Conservation (phyloP, 2,113 vertebrate species). For the Indri indri region DNA sequence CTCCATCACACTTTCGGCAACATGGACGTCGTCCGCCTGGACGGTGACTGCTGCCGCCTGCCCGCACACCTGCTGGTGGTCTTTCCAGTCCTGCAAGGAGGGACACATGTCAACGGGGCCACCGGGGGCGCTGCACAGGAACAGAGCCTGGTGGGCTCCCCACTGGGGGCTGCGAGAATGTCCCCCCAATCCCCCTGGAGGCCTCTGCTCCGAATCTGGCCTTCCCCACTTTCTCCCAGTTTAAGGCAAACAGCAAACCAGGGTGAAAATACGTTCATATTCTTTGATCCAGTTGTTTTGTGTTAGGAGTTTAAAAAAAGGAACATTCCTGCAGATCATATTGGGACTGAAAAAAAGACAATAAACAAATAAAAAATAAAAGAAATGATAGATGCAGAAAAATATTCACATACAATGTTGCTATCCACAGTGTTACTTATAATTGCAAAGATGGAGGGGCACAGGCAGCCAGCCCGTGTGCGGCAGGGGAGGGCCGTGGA, state of each 20-base stretch:
- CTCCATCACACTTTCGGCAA: conserved; percentile 88
- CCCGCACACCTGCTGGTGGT: conserved; percentile 95
- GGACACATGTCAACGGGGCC: neutral
- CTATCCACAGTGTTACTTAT: too few relatives aligned
- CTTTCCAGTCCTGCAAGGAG: conserved; percentile 94
- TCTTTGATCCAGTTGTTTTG: neutral
- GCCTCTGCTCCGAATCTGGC: neutral
- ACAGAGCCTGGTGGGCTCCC: conserved; percentile 71
- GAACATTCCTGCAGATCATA: too few relatives aligned
- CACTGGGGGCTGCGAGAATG: neutral
- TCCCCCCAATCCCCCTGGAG: neutral
- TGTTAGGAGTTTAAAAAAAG: neutral
- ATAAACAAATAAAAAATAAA: too few relatives aligned
- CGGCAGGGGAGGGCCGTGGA: too few relatives aligned
- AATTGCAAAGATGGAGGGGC: too few relatives aligned
- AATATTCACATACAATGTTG: too few relatives aligned
- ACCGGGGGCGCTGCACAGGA: neutral
- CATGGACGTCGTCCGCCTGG: conserved; percentile 89
- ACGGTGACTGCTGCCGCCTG: conserved; percentile 85
- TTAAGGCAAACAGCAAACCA: neutral
- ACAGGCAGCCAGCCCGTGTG: too few relatives aligned
- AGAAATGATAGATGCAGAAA: neutral
- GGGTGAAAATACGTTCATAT: neutral
- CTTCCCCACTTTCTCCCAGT: neutral
- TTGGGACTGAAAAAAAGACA: too few relatives aligned